Evolutionary conservation across 1,140 invertebrate genomes (phyloP).

Genomic region (Microplitis demolitor): DNA sequence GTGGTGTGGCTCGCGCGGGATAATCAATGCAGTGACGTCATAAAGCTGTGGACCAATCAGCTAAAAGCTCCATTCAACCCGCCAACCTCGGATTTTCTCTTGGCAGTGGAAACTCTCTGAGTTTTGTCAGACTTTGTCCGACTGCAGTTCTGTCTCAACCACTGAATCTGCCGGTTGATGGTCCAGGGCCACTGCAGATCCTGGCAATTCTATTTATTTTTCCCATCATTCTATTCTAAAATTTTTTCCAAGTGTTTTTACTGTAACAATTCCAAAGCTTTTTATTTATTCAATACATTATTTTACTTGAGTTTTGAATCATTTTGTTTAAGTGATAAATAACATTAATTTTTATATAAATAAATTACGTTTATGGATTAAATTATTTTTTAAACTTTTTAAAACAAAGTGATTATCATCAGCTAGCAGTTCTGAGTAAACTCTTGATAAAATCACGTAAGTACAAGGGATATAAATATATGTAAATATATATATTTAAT

Average conservation of each 20-base stretch:
- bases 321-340: too few species aligned
- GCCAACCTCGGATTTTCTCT: conserved; percentile 42
- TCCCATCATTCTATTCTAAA: background rate
- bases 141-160: conserved; percentile 59
- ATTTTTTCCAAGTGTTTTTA: background rate
- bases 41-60: conserved; percentile 48
- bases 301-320: background rate
- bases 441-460: too few species aligned
- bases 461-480: too few species aligned
- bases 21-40: conserved; percentile 62
- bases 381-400: too few species aligned
- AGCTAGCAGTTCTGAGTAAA: too few species aligned
- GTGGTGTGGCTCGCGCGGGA: conserved; percentile 56
- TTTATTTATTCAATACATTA: background rate
- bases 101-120: conserved; percentile 45
- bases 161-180: conserved; percentile 45
- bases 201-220: background rate
- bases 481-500: background rate
- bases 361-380: too few species aligned
- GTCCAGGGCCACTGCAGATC: background rate
- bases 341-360: too few species aligned
- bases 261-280: too few species aligned
- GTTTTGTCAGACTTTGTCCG: conserved; percentile 54
- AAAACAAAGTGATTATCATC: too few species aligned
- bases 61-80: conserved; percentile 55